These are phyloP conservation scores for Vandiemenella viatica DNA, from an alignment of 2,888 invertebrate species.

Conservation along the genomic window DNA sequence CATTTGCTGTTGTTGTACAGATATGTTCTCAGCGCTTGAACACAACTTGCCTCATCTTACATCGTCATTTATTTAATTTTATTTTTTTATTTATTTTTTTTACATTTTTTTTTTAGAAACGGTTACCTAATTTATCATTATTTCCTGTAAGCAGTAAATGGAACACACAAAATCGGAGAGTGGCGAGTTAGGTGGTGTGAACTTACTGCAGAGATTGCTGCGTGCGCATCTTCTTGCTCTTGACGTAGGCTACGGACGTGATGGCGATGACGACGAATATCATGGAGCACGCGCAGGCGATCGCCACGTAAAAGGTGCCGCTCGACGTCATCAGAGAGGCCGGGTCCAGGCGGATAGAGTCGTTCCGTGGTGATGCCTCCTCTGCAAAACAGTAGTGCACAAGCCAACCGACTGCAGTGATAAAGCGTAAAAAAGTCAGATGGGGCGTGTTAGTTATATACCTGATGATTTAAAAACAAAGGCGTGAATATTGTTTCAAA, in stretches of 20 bases:
- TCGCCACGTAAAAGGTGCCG: constrained; percentile 61
- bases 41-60: too few species aligned
- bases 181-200: too few species aligned
- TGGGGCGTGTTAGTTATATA: too few species aligned
- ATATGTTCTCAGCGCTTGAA: too few species aligned
- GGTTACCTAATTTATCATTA: neutral
- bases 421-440: too few species aligned
- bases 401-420: neutral
- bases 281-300: constrained; percentile 64
- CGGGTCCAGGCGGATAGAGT: constrained; percentile 54
- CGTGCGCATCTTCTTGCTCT: constrained; percentile 48
- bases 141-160: neutral
- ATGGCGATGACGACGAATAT: constrained; percentile 49
- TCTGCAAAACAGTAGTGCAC: constrained; percentile 21
- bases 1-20: too few species aligned
- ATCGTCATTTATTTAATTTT: too few species aligned
- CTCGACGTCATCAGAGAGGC: constrained; percentile 47
- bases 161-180: neutral
- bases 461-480: too few species aligned
- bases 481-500: too few species aligned
- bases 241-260: constrained; percentile 48
- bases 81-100: too few species aligned
- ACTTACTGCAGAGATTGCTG: constrained; percentile 54
- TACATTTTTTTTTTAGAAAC: too few species aligned
- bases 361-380: constrained; percentile 47